A percentile compares a stretch with the other conserved stretches of the same genome.
Evolutionary conservation across 1,140 invertebrate species (phyloP).

Genomic region (Contarinia nasturtii): DNA sequence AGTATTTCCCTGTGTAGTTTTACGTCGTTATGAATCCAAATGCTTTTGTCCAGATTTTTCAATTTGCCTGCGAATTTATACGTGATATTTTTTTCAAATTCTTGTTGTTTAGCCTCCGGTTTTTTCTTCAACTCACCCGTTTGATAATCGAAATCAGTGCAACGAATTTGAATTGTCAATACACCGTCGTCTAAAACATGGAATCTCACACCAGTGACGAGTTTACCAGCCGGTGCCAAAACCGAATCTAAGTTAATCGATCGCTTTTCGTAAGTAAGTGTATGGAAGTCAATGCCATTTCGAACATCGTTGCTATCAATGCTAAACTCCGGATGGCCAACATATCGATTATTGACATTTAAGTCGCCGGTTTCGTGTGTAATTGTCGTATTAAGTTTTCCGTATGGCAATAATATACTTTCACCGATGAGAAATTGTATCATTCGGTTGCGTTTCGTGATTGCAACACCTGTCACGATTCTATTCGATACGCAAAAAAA

Average conservation of each 20-base stretch:
- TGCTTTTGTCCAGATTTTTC: constrained; percentile 27
- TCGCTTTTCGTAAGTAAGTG: constrained; percentile 48
- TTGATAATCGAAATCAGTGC: constrained; percentile 58
- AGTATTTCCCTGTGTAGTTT: constrained; percentile 43
- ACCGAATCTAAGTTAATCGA: constrained; percentile 67
- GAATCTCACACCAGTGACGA: constrained; percentile 40
- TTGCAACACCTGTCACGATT: no score
- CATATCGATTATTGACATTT: neutral
- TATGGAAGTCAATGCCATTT: constrained; percentile 49
- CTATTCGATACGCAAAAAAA: no score
- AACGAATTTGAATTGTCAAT: constrained; percentile 61
- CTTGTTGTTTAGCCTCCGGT: no score
- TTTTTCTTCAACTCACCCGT: constrained; percentile 38
- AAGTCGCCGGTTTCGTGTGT: constrained; percentile 30
- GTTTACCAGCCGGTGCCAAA: constrained; percentile 42
- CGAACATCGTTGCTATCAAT: neutral
- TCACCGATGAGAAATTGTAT: no score
- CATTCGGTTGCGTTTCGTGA: no score
- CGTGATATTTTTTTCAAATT: no score
- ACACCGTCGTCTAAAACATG: constrained; percentile 49
- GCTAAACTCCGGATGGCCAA: constrained; percentile 25
- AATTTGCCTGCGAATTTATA: no score
- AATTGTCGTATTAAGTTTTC: constrained; percentile 53
- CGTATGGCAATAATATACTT: constrained; percentile 44
- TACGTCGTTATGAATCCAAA: constrained; percentile 65